Evolutionary conservation across 2,888 invertebrate species (phyloP).

Genomic region (Aradus depressus): DNA sequence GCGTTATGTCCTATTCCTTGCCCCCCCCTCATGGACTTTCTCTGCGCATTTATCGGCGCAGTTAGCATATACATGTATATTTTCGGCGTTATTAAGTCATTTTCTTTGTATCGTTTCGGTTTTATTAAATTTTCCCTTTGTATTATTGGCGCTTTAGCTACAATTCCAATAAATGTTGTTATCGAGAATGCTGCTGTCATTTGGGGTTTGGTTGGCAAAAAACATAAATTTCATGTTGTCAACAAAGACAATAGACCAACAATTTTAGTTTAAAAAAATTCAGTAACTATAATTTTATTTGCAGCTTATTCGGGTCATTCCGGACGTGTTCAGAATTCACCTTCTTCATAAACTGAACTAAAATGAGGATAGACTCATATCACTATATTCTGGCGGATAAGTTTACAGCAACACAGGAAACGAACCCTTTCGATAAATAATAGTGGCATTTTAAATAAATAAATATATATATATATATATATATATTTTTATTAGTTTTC

Average conservation of each 20-base stretch:
- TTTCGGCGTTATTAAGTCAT: slow-evolving; percentile 94
- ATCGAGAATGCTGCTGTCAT: slow-evolving; percentile 92
- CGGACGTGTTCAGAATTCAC: no score
- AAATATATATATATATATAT: no score
- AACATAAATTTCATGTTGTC: slow-evolving; percentile 94
- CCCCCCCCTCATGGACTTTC: slow-evolving; percentile 67
- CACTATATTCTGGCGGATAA: no score
- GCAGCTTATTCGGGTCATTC: no score
- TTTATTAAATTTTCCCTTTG: slow-evolving; percentile 64
- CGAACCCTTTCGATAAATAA: no score
- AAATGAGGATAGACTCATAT: no score
- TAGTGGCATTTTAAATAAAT: no score
- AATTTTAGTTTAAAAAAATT: slow-evolving; percentile 8
- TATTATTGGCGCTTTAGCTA: slow-evolving; percentile 73
- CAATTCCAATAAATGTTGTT: slow-evolving; percentile 85
- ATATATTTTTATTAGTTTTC: no score
- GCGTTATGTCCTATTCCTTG: slow-evolving; percentile 78
- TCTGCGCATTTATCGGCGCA: slow-evolving; percentile 84
- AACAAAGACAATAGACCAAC: slow-evolving; percentile 66
- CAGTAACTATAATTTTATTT: no score
- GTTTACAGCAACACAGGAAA: no score
- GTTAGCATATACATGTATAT: slow-evolving; percentile 96
- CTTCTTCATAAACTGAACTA: no score
- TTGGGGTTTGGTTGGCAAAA: slow-evolving; percentile 87
- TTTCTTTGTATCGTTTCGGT: slow-evolving; percentile 79